Conservation (phyloP, 2,113 vertebrate genomes). For the Pongo abelii region DNA sequence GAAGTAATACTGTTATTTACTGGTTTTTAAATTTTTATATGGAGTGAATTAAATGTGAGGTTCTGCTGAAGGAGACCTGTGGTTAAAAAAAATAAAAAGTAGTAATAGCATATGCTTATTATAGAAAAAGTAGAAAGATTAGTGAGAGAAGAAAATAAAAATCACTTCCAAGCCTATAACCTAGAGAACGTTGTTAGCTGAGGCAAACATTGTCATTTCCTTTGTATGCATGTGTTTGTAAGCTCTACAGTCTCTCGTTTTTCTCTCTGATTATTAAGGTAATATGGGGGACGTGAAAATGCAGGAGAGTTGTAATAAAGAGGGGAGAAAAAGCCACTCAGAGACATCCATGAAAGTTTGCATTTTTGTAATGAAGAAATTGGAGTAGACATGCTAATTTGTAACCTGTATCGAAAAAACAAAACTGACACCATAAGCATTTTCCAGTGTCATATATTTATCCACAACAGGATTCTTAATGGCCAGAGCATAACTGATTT, state of each 20-base stretch:
- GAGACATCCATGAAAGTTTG: background rate
- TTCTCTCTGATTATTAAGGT: background rate
- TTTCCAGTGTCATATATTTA: background rate
- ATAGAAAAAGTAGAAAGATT: background rate
- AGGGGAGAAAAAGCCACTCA: background rate
- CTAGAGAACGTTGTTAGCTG: background rate
- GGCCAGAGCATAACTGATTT: background rate
- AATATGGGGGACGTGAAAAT: background rate
- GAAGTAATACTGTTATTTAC: background rate
- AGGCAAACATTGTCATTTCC: background rate
- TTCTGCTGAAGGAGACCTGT: background rate
- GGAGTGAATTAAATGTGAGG: background rate
- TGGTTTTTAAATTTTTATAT: background rate
- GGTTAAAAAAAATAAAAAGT: background rate
- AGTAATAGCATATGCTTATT: background rate
- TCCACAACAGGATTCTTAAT: background rate
- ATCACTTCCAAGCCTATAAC: background rate
- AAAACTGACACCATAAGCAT: background rate
- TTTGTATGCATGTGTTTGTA: background rate
- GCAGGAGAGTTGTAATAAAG: background rate
- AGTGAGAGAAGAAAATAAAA: conserved; percentile 1
- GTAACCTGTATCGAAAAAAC: background rate
- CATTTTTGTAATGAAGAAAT: background rate
- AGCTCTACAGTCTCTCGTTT: background rate
- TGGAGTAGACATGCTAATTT: background rate